A percentile compares a stretch with the other conserved stretches of the same genome.
Evolutionary conservation across 2,888 invertebrate genomes (phyloP).

Genomic region (Ctenicera cuprea): DNA sequence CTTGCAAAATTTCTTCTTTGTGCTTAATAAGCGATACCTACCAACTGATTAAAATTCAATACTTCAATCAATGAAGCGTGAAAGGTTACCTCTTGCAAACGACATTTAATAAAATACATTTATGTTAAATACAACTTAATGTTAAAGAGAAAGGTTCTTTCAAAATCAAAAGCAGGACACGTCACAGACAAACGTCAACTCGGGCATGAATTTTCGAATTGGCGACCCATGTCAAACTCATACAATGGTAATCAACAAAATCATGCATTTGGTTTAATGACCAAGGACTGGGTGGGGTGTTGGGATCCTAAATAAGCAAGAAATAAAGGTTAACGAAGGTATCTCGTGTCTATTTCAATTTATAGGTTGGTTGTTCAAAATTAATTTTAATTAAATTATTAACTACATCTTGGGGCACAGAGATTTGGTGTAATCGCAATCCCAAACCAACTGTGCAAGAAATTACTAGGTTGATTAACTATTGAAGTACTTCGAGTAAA

Average conservation of each 20-base stretch:
- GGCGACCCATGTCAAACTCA: background rate
- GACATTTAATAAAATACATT: background rate
- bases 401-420: too few species aligned
- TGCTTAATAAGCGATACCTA: too few species aligned
- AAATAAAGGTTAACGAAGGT: too few species aligned
- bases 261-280: background rate
- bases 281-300: too few species aligned
- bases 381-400: too few species aligned
- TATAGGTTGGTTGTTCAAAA: too few species aligned
- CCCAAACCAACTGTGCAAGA: too few species aligned
- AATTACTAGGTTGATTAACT: too few species aligned
- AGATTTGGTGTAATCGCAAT: too few species aligned
- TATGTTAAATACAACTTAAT: slow-evolving; percentile 3
- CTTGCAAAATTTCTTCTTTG: background rate
- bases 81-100: slow-evolving; percentile 6
- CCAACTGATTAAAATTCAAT: background rate
- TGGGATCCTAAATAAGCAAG: too few species aligned
- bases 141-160: background rate
- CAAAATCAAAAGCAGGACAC: background rate
- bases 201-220: background rate
- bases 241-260: background rate
- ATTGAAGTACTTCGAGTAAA: too few species aligned
- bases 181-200: background rate
- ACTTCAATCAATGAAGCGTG: slow-evolving; percentile 1
- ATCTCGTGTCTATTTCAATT: too few species aligned